These are phyloP conservation scores for Ormyrus nitidulus DNA, from an alignment of 2,888 invertebrate genomes.

Conservation along the genomic window DNA sequence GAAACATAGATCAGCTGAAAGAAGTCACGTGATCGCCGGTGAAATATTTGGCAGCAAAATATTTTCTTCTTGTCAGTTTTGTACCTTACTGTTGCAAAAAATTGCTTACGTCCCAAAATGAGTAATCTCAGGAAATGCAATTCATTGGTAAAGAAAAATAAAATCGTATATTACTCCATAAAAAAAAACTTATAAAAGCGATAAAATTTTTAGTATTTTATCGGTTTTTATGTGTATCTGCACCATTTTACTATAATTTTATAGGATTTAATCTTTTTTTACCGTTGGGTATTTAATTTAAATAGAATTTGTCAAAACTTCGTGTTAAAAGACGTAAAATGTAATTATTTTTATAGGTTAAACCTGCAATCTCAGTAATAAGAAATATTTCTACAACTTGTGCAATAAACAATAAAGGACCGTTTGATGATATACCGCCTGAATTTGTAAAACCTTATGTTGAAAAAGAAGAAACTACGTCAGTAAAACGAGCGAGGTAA, in stretches of 20 bases:
- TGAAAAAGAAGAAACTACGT: conserved; percentile 64
- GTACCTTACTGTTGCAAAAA: neutral
- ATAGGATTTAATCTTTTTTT: too few relatives aligned
- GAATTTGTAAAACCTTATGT: conserved; percentile 65
- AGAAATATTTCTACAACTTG: conserved; percentile 59
- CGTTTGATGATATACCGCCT: conserved; percentile 64
- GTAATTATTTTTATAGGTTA: conserved; percentile 7
- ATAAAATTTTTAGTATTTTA: neutral
- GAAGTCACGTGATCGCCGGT: conserved; percentile 21
- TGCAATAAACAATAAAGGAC: conserved; percentile 56
- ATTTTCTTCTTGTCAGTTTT: too few relatives aligned
- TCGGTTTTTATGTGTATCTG: neutral
- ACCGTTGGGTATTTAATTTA: too few relatives aligned
- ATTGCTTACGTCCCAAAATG: conserved; percentile 16
- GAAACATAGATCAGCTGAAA: conserved; percentile 16
- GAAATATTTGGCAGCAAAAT: neutral
- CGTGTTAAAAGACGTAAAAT: too few relatives aligned
- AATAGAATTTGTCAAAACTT: too few relatives aligned
- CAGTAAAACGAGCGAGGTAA: conserved; percentile 68
- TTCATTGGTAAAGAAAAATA: conserved; percentile 26
- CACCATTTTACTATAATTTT: too few relatives aligned
- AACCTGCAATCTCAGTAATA: conserved; percentile 15
- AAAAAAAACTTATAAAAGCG: neutral
- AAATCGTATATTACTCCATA: neutral
- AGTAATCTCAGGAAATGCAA: conserved; percentile 21